Evolutionary conservation across 2,113 vertebrate species (phyloP).

Genomic region (Neomonachus schauinslandi): DNA sequence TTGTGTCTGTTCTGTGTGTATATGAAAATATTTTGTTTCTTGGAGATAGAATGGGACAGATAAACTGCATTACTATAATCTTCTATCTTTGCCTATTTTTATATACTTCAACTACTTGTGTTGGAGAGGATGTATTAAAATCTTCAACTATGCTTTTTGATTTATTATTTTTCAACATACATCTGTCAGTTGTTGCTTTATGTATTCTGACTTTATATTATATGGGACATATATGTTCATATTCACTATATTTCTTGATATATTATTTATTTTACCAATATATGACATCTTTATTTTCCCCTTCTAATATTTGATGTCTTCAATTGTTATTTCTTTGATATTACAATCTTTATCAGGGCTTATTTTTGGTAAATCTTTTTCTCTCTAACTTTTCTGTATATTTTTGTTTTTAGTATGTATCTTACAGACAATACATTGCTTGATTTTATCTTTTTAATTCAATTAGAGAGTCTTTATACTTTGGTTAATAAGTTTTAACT

Average conservation of each 20-base stretch:
- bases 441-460: constrained; percentile 4
- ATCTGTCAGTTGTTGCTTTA: background rate
- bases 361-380: background rate
- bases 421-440: background rate
- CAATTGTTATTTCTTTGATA: constrained; percentile 15
- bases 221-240: background rate
- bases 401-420: background rate
- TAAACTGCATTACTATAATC: background rate
- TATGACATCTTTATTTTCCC: background rate
- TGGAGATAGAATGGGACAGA: background rate
- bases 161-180: background rate
- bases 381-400: background rate
- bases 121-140: constrained; percentile 7
- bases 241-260: background rate
- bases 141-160: background rate
- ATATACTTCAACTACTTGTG: background rate
- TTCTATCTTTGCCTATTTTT: background rate
- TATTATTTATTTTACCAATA: constrained; percentile 8
- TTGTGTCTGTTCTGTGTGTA: background rate
- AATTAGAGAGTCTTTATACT: background rate
- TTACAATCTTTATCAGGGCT: background rate
- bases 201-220: background rate
- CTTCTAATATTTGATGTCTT: constrained; percentile 1
- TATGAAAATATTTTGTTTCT: background rate
- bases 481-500: background rate